phyloP scores from a whole-genome alignment of 2,113 vertebrate genomes.

The Nerophis ophidion region DNA sequence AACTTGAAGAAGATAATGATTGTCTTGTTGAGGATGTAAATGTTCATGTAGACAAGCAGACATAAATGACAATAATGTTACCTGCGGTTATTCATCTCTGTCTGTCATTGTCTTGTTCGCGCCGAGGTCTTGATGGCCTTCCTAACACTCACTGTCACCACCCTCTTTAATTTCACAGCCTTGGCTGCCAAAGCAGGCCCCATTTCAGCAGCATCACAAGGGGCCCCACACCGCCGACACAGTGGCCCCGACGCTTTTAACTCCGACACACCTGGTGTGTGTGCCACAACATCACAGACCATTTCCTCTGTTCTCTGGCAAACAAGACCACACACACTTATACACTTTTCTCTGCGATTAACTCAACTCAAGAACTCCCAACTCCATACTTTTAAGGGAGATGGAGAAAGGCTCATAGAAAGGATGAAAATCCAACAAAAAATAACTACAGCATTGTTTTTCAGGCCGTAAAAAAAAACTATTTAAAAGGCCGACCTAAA shows the following conservation, averaged over 20 bases:
- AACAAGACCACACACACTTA: conserved; percentile 23
- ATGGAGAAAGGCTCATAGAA: too few relatives aligned
- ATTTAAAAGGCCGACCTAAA: too few relatives aligned
- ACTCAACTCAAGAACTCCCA: too few relatives aligned
- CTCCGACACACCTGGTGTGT: conserved; percentile 57
- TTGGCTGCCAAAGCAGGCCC: conserved; percentile 58
- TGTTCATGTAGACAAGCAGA: neutral
- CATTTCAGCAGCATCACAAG: conserved; percentile 59
- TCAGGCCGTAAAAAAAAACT: too few relatives aligned
- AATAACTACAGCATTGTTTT: too few relatives aligned
- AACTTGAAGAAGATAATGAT: too few relatives aligned
- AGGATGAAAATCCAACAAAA: too few relatives aligned
- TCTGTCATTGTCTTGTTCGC: conserved; percentile 53
- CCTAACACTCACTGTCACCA: conserved; percentile 74
- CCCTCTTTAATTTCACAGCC: conserved; percentile 69
- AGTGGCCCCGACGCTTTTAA: conserved; percentile 38
- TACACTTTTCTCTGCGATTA: conserved; percentile 27
- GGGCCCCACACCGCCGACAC: conserved; percentile 21
- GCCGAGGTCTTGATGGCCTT: conserved; percentile 37
- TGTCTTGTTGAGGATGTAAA: neutral
- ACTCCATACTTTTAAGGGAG: too few relatives aligned
- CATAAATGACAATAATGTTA: neutral
- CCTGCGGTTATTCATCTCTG: conserved; percentile 1
- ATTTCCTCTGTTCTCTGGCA: conserved; percentile 54
- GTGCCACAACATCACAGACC: conserved; percentile 62